Conservation (phyloP, 2,888 invertebrate genomes). For the Agrotis segetum region DNA sequence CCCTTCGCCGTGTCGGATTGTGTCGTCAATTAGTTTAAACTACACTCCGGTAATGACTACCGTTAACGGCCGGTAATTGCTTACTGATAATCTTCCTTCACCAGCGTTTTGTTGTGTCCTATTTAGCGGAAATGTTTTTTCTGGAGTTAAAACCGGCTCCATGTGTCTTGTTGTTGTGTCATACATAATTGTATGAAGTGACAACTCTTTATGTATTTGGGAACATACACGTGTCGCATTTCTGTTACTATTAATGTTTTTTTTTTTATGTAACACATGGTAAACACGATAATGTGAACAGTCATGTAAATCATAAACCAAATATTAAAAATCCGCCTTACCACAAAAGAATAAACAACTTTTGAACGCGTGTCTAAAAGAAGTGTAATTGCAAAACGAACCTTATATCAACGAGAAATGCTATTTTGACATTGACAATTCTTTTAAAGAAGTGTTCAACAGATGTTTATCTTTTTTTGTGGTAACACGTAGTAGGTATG, state of each 20-base stretch:
- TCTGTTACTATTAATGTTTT: no score
- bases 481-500: no score
- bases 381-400: no score
- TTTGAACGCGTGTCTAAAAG: no score
- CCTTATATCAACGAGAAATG: no score
- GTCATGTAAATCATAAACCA: no score
- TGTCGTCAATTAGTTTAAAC: slow-evolving; percentile 46
- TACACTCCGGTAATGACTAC: slow-evolving; percentile 35
- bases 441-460: no score
- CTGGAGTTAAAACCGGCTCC: not conserved
- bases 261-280: not conserved
- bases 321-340: no score
- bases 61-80: slow-evolving; percentile 39
- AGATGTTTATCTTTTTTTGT: no score
- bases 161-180: not conserved
- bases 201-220: slow-evolving; percentile 3
- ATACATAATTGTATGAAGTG: slow-evolving; percentile 1
- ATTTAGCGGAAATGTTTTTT: slow-evolving; percentile 18
- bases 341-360: no score
- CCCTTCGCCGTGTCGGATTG: slow-evolving; percentile 25
- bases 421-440: no score
- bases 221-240: slow-evolving; percentile 1
- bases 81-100: slow-evolving; percentile 39
- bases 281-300: no score
- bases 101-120: slow-evolving; percentile 33